Evolutionary conservation across 2,797 vertebrate species (phyloP).

Genomic region (Spinus olivaceus): DNA sequence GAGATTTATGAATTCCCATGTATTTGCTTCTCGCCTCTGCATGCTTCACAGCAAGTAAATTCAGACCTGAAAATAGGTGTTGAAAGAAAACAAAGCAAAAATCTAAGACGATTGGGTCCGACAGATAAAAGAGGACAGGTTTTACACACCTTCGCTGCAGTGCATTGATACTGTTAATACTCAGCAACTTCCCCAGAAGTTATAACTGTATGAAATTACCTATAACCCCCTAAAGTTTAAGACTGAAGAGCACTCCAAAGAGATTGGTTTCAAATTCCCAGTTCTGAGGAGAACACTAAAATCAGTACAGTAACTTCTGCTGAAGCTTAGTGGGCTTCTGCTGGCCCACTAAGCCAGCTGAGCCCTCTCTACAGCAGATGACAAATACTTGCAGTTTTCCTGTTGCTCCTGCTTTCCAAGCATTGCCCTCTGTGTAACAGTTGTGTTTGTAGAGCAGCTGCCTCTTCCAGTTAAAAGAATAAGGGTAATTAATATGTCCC

Average conservation of each 20-base stretch:
- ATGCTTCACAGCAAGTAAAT: not conserved
- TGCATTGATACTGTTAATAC: not conserved
- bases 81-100: not conserved
- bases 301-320: not conserved
- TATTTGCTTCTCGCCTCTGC: fast-evolving
- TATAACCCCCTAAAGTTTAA: not conserved
- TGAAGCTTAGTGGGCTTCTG: not conserved
- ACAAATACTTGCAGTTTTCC: not conserved
- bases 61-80: not conserved
- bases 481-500: not conserved
- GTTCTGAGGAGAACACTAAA: not conserved
- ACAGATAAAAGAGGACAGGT: not conserved
- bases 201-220: not conserved
- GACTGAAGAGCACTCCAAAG: not conserved
- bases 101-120: fast-evolving
- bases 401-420: not conserved
- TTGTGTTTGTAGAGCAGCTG: not conserved
- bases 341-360: not conserved
- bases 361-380: not conserved
- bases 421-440: not conserved
- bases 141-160: not conserved
- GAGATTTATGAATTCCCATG: not conserved
- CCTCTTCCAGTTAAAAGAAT: not conserved
- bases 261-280: not conserved
- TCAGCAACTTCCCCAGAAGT: not conserved